Percentiles rank a stretch among this genome's conserved stretches.
These are phyloP conservation scores for Calcarius lapponicus DNA, from an alignment of 2,797 vertebrate genomes.

Conservation along the genomic window DNA sequence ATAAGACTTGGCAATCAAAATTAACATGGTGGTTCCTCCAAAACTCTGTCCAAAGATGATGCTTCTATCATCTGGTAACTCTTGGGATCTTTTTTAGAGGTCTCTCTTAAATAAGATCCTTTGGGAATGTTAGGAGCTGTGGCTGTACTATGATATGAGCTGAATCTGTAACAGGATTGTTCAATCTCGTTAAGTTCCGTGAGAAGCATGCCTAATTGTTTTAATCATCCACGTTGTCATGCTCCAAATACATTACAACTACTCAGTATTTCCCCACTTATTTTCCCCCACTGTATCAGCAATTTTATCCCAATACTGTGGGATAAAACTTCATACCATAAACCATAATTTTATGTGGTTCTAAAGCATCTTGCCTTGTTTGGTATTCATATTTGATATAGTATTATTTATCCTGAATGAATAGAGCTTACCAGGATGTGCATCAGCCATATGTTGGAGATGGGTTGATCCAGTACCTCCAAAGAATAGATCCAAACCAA, in stretches of 20 bases:
- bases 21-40: not conserved
- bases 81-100: not conserved
- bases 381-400: not conserved
- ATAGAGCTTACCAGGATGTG: not conserved
- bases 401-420: not conserved
- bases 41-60: not conserved
- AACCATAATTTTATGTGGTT: not conserved
- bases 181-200: not conserved
- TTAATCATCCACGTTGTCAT: not conserved
- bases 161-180: not conserved
- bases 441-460: not conserved
- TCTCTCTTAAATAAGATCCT: not conserved
- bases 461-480: not conserved
- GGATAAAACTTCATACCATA: not conserved
- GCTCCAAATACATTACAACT: not conserved
- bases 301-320: not conserved
- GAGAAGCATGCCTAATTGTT: not conserved
- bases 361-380: not conserved
- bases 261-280: not conserved
- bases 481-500: not conserved
- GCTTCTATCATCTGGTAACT: not conserved
- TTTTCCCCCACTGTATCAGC: not conserved
- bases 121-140: not conserved
- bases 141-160: not conserved
- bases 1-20: not conserved